phyloP scores from a whole-genome alignment of 1,140 invertebrate genomes.

The Dreissena rostriformis region DNA sequence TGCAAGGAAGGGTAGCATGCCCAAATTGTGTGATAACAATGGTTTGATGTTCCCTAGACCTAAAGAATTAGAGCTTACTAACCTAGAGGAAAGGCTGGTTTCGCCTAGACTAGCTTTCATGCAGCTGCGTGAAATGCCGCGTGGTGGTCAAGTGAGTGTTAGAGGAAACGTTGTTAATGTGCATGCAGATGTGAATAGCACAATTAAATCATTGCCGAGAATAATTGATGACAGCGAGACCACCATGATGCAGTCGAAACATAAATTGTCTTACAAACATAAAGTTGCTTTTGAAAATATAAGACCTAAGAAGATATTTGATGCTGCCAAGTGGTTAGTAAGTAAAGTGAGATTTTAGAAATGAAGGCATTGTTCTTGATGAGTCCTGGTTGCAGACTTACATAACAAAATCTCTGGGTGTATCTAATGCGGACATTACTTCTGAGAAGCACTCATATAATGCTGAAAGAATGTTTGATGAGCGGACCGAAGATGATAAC shows the following conservation, averaged over 20 bases:
- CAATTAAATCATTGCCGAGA: conserved; percentile 41
- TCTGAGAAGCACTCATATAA: not conserved
- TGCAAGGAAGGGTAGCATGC: not conserved
- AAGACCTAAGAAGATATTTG: conserved; percentile 34
- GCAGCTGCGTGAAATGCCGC: conserved; percentile 53
- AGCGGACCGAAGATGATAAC: conserved; percentile 16
- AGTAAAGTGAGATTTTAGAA: conserved; percentile 5
- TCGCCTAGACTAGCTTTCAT: conserved; percentile 39
- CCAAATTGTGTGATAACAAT: not conserved
- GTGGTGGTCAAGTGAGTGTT: conserved; percentile 29
- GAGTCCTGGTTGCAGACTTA: not conserved
- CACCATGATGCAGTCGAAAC: conserved; percentile 25
- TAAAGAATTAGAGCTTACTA: not conserved
- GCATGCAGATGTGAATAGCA: conserved; percentile 33
- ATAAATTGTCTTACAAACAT: too few species aligned
- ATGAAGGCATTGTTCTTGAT: conserved; percentile 15
- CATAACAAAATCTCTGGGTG: not conserved
- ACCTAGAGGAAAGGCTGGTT: conserved; percentile 9
- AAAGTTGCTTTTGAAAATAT: conserved; percentile 25
- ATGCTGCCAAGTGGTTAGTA: conserved; percentile 24
- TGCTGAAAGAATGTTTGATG: not conserved
- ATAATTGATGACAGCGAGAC: not conserved
- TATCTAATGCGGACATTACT: not conserved
- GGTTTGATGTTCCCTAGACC: conserved; percentile 20
- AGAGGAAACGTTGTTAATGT: conserved; percentile 62